Evolutionary conservation across 2,797 vertebrate species (phyloP).

Genomic region (Xenops minutus): DNA sequence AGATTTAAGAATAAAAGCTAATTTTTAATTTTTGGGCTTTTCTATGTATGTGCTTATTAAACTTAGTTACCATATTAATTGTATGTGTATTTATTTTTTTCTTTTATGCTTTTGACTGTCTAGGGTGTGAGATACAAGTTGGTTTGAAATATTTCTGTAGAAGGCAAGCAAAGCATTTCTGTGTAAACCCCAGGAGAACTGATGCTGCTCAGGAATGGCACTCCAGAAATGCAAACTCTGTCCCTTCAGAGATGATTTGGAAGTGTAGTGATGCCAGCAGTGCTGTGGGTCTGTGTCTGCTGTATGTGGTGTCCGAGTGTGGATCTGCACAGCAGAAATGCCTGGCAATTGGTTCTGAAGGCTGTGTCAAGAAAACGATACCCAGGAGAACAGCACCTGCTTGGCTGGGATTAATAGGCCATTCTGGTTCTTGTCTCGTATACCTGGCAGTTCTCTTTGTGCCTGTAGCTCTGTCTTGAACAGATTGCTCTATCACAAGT

Average conservation of each 20-base stretch:
- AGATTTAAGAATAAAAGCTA: neutral
- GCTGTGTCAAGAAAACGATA: neutral
- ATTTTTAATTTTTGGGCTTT: neutral
- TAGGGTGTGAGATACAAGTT: neutral
- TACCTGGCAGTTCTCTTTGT: neutral
- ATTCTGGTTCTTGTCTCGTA: neutral
- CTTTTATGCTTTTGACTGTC: neutral
- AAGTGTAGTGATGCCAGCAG: fast-evolving
- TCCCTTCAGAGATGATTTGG: neutral
- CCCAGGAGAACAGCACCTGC: neutral
- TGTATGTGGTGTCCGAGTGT: neutral
- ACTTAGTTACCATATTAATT: neutral
- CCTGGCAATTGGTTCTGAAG: neutral
- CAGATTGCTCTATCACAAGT: neutral
- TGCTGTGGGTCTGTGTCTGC: fast-evolving
- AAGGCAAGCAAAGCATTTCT: neutral
- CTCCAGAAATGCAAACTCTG: neutral
- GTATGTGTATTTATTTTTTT: neutral
- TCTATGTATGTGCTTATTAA: neutral
- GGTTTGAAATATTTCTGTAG: neutral
- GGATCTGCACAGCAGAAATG: neutral
- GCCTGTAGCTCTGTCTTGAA: neutral
- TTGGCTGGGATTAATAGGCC: neutral
- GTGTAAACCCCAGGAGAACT: neutral
- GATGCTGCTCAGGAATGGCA: neutral